Percentiles rank a stretch among this genome's conserved stretches.
These are phyloP conservation scores for Neopelma chrysocephalum DNA, from an alignment of 2,797 vertebrate species.

Conservation along the genomic window DNA sequence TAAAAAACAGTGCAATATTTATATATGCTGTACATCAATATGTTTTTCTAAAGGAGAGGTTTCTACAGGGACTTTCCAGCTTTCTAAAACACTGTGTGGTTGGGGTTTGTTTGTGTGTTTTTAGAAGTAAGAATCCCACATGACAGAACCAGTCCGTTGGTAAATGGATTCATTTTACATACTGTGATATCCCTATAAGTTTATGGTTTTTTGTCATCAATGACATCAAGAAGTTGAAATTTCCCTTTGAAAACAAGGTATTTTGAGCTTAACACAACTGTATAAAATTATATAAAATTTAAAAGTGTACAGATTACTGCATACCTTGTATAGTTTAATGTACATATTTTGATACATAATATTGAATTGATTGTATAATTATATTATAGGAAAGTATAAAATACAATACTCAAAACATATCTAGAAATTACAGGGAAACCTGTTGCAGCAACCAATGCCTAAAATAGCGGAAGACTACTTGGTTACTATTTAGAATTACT, in stretches of 20 bases:
- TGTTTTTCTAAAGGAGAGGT: not conserved
- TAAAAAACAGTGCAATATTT: not conserved
- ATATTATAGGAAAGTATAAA: not conserved
- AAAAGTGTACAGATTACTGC: rapidly evolving
- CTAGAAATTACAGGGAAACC: not conserved
- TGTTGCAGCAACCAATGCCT: not conserved
- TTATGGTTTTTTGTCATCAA: not conserved
- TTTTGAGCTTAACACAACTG: not conserved
- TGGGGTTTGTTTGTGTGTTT: not conserved
- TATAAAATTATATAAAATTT: not conserved
- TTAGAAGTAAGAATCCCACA: not conserved
- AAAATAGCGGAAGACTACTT: not conserved
- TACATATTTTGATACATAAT: no score
- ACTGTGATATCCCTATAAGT: not conserved
- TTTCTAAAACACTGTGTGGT: not conserved
- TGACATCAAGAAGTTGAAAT: not conserved
- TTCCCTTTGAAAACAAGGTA: not conserved
- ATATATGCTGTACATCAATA: not conserved
- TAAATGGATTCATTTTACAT: not conserved
- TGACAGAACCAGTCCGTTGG: not conserved
- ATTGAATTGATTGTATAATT: not conserved
- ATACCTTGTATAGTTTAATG: not conserved
- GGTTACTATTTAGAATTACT: not conserved
- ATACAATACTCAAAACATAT: not conserved
- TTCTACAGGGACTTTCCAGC: not conserved